These are phyloP conservation scores for Chloromyia formosa DNA, from an alignment of 2,888 invertebrate species.

Conservation along the genomic window DNA sequence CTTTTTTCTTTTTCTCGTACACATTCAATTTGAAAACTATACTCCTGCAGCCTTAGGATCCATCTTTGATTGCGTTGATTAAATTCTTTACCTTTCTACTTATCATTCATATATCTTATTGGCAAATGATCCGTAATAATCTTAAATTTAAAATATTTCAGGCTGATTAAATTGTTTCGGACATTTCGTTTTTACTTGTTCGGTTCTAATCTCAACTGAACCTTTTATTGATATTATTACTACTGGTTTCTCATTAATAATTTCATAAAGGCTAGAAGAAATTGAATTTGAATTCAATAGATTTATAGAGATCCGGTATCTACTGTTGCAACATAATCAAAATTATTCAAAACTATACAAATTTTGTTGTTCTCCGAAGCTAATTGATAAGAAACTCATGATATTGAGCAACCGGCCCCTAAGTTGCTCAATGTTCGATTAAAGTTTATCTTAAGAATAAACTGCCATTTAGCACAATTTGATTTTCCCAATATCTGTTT, in stretches of 20 bases:
- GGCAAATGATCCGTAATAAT: constrained; percentile 47
- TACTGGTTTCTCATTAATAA: constrained; percentile 61
- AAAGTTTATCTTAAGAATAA: too few species aligned
- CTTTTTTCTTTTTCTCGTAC: constrained; percentile 46
- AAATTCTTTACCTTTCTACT: constrained; percentile 48
- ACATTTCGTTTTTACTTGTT: constrained; percentile 49
- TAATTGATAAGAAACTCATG: constrained; percentile 46
- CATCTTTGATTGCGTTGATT: constrained; percentile 47
- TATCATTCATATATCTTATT: constrained; percentile 47
- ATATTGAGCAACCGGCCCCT: too few species aligned
- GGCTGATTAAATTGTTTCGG: constrained; percentile 47
- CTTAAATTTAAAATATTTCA: constrained; percentile 49
- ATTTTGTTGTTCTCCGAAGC: constrained; percentile 44
- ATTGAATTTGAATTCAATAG: constrained; percentile 44
- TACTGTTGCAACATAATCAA: constrained; percentile 30
- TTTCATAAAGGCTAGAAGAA: constrained; percentile 15
- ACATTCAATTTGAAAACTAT: constrained; percentile 46
- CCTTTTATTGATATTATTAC: constrained; percentile 47
- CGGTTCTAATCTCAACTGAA: constrained; percentile 26
- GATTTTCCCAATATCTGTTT: too few species aligned
- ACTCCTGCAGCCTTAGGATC: constrained; percentile 46
- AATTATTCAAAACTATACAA: constrained; percentile 34
- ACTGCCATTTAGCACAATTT: too few species aligned
- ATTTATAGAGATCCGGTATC: constrained; percentile 47
- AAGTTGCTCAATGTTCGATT: too few species aligned